Conservation (phyloP, 2,888 invertebrate genomes). For the Galeopsomyia nigrocyanea region DNA sequence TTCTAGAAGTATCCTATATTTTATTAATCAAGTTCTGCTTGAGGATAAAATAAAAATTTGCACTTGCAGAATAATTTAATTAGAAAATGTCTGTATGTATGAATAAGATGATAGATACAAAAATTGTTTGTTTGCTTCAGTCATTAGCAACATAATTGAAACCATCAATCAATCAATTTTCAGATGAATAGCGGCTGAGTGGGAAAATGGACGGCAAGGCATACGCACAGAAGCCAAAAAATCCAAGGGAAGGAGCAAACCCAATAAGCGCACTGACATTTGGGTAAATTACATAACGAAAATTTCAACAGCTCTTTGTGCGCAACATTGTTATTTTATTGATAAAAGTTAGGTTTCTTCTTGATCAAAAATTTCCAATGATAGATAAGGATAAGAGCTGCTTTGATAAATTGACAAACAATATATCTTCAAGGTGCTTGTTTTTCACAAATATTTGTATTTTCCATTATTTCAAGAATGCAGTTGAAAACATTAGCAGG, state of each 20-base stretch:
- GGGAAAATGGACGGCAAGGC: slow-evolving; percentile 62
- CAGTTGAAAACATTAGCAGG: neutral
- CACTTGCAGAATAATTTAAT: too few species aligned
- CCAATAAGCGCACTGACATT: slow-evolving; percentile 72
- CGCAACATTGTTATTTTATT: slow-evolving; percentile 3
- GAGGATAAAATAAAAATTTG: too few species aligned
- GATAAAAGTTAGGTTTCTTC: neutral
- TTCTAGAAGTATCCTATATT: neutral
- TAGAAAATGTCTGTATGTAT: too few species aligned
- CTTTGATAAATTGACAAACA: slow-evolving; percentile 24
- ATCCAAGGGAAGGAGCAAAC: slow-evolving; percentile 72
- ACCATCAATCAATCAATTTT: slow-evolving; percentile 9
- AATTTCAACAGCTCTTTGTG: neutral
- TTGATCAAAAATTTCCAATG: slow-evolving; percentile 22
- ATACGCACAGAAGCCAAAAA: slow-evolving; percentile 61
- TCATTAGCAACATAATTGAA: neutral
- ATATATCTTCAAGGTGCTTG: neutral
- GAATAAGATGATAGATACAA: neutral
- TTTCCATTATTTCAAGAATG: slow-evolving; percentile 2
- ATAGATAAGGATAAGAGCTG: slow-evolving; percentile 31
- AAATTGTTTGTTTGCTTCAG: neutral
- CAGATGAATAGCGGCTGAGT: slow-evolving; percentile 34
- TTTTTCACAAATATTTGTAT: slow-evolving; percentile 5
- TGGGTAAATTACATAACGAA: slow-evolving; percentile 65
- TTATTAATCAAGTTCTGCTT: neutral